Base-by-base conservation (phyloP, 2,797 vertebrate species). In the Hyperoplus immaculatus region DNA sequence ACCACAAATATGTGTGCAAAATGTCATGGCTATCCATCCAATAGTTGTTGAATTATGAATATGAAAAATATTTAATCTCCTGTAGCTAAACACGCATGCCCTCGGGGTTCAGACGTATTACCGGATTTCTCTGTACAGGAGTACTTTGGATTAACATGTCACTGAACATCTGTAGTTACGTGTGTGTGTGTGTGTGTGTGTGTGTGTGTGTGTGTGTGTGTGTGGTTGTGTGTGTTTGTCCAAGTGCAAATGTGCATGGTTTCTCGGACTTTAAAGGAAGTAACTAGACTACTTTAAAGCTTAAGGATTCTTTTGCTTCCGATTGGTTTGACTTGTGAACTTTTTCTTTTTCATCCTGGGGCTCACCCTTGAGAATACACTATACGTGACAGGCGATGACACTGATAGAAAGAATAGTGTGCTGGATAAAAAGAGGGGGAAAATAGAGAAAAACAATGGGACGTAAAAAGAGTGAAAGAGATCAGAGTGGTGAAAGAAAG, bases 321-420 rank as follows among this genome's bases (percentile, higher is more conserved):
- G 56, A 88, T 69, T 54, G 54, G 69, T 78, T 85, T 63, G 75
- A 89, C 83, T 83, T 69, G 60, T 77, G 61, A 78, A 72, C 81
- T 69, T 47, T n/a, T 63, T 58, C 65, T 71, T 87, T 94, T 92
- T 93, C 87, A 93, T 89, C 86, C 49, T 4, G 18, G 15, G 29
- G 49, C 76, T 81, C 43, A 64, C 81, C 79, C 78, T 61, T 57
- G 83, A 87, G 80, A 90, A 78, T 68, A 70, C 41, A 80, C 63
- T 29, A 29, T 29, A 29, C 67, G 53, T 62, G 67, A 77, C 81
- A 77, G 63, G 59, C 10, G 69, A 87, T 87, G 91, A 93, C 80
- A 88, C 49, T 47, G 85, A 83, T 39, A 53, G 74, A 84, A 51
- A 81, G 71, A 74, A 51, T 3, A 10, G 61, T 8, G 50, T 1